These are phyloP conservation scores for Pecten maximus DNA, from an alignment of 2,888 invertebrate species.

Conservation along the genomic window DNA sequence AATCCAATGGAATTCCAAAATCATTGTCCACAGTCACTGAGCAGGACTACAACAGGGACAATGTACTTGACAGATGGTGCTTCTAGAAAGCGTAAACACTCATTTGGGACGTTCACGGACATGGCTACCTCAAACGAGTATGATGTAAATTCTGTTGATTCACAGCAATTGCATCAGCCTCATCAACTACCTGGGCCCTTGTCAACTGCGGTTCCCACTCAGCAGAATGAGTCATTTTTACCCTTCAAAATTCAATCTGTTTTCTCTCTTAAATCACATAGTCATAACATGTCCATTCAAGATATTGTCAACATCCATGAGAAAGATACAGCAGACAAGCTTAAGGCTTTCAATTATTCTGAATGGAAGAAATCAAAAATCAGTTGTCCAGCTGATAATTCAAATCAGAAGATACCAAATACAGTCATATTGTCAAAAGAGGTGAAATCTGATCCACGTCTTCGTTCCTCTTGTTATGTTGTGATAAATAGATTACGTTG, in stretches of 20 bases:
- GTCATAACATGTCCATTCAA: conserved; percentile 4
- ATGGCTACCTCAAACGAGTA: neutral
- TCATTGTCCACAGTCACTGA: neutral
- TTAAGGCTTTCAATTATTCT: neutral
- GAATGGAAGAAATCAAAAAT: neutral
- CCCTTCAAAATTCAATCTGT: neutral
- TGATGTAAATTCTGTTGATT: neutral
- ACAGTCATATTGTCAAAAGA: neutral
- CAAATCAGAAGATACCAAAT: neutral
- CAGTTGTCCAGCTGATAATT: neutral
- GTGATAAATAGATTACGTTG: neutral
- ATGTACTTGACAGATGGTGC: neutral
- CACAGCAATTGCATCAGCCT: neutral
- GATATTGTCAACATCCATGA: neutral
- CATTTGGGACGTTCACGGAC: neutral
- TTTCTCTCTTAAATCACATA: neutral
- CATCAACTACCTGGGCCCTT: neutral
- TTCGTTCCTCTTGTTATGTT: neutral
- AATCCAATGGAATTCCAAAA: neutral
- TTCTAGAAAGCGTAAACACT: neutral
- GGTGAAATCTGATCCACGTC: neutral
- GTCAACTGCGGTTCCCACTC: neutral
- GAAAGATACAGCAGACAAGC: neutral
- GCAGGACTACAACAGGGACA: neutral
- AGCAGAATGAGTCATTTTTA: neutral